Conservation (phyloP, 2,113 vertebrate genomes). For the Ahaetulla prasina region DNA sequence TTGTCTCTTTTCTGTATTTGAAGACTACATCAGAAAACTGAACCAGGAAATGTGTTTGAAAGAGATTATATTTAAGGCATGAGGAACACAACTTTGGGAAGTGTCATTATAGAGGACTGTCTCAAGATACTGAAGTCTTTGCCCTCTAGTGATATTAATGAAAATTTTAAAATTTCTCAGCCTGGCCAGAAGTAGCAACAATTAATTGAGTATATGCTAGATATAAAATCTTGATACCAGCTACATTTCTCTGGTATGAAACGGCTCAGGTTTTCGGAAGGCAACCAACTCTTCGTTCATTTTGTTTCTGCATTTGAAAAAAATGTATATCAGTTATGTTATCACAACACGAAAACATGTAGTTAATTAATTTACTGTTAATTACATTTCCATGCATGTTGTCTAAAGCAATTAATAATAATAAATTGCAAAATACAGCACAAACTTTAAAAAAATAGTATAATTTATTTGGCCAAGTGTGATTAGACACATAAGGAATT, state of each 20-base stretch:
- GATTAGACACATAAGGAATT: neutral
- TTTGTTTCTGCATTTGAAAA: neutral
- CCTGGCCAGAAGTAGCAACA: neutral
- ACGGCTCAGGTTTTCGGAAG: neutral
- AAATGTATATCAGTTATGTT: neutral
- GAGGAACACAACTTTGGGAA: neutral
- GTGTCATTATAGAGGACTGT: neutral
- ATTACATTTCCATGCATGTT: neutral
- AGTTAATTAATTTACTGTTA: neutral
- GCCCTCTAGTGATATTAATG: neutral
- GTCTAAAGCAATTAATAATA: neutral
- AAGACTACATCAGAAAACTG: neutral
- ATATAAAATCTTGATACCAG: neutral
- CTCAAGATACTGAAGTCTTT: neutral
- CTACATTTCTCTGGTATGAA: neutral
- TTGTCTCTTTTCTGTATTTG: neutral
- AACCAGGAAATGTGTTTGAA: slow-evolving; percentile 29
- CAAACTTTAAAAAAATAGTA: neutral
- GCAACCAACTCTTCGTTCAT: neutral
- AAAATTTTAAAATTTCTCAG: neutral
- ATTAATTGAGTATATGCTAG: neutral
- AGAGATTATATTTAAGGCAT: slow-evolving; percentile 35
- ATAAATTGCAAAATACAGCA: neutral
- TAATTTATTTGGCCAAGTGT: neutral
- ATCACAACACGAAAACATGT: neutral